Base-by-base conservation (phyloP, 2,888 invertebrate genomes). In the Leptopilina syphax region DNA sequence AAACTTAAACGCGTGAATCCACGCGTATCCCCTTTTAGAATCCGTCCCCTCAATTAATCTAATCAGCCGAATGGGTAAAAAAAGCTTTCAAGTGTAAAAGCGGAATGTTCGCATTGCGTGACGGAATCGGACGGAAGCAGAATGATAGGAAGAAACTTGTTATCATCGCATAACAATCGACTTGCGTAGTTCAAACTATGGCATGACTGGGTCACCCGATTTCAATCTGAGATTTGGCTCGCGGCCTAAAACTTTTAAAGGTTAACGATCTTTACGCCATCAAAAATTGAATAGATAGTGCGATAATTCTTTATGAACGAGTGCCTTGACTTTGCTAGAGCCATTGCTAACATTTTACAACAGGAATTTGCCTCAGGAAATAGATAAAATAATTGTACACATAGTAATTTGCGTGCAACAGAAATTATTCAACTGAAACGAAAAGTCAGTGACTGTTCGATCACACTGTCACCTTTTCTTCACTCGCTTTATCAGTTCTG, bases 201-300 rank as follows among this genome's bases (percentile, higher is more conserved):
- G 79, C 79, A 85, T 83, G 88, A 86, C 86, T 89, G 87, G 89
- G 88, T 89, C 89, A 88, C 89, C 88, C 90, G 90, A 90, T 90
- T 91, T 86, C 89, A 89, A 89, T 88, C 88, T 86, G 83, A 89
- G 88, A 88, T 88, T 89, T 91, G 91, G 91, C 91, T 82, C 86
- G 83, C 77, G 85, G 90, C 91, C 91, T 86, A 89, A 89, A 87
- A 86, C 85, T 86, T 80, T 80, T 87, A 88, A 89, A 90, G 91
- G 91, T 91, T 90, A 91, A 91, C 88, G 91, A 91, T 91, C 91
- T 88, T 86, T 83, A 79, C 79, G 81, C 80, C 81, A 78, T 78
- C 63, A 70, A 83, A 84, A 84, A 81, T 79, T 77, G 78, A 78
- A 80, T 44, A 57, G 63, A 54, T 73, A 60, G 50, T 47, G 68